Conservation (phyloP, 2,113 vertebrate genomes). For the Sigmodon hispidus region DNA sequence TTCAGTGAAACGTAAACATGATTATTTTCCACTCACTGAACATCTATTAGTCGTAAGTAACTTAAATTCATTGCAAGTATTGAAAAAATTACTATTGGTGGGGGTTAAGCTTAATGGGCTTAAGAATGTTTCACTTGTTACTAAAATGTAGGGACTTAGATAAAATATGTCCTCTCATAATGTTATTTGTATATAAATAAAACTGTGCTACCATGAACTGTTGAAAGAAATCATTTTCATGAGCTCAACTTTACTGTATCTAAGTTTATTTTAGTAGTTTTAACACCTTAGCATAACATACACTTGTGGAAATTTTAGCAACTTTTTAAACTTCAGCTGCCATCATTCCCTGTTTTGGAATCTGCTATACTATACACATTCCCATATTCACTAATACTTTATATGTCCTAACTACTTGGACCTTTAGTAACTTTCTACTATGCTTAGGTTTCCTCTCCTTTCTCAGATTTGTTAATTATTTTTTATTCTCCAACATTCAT, state of each 20-base stretch:
- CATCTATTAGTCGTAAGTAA: slow-evolving; percentile 87
- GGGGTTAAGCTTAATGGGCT: background rate
- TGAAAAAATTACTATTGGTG: background rate
- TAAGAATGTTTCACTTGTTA: background rate
- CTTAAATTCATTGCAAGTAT: slow-evolving; percentile 4
- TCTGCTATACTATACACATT: background rate
- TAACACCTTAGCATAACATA: background rate
- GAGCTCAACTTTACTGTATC: background rate
- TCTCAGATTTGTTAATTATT: background rate
- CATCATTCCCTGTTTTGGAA: background rate
- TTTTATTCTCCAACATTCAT: background rate
- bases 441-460: background rate
- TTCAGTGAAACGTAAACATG: background rate
- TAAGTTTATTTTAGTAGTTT: background rate
- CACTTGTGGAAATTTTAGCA: background rate
- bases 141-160: background rate
- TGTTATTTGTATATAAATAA: background rate
- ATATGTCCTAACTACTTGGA: background rate
- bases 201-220: background rate
- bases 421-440: background rate
- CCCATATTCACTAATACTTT: background rate
- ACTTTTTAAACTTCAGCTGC: background rate
- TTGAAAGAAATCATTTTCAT: background rate
- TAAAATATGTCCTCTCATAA: background rate
- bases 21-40: slow-evolving; percentile 82